These are phyloP conservation scores for Hydrochoerus hydrochaeris DNA, from an alignment of 2,113 vertebrate genomes.

Conservation along the genomic window DNA sequence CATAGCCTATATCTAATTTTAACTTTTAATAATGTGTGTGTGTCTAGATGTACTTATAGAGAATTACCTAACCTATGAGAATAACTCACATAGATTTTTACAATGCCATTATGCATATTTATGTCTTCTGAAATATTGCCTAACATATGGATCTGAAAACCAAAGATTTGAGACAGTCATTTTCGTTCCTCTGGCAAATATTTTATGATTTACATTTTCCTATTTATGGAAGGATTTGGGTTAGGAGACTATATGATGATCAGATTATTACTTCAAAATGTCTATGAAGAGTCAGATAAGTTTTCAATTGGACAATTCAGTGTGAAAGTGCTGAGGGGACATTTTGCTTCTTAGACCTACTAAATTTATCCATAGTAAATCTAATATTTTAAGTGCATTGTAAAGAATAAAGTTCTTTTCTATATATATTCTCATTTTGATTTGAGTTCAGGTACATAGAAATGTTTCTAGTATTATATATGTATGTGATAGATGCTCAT, in stretches of 20 bases:
- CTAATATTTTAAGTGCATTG: slow-evolving; percentile 35
- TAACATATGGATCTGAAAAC: slow-evolving; percentile 22
- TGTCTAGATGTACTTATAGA: not conserved
- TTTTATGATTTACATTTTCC: slow-evolving; percentile 67
- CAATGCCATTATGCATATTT: not conserved
- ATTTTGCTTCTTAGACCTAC: slow-evolving; percentile 34
- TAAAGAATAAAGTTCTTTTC: slow-evolving; percentile 45
- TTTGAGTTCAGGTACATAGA: slow-evolving; percentile 44
- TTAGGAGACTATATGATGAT: slow-evolving; percentile 18
- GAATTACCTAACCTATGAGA: not conserved
- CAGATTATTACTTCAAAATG: slow-evolving; percentile 25
- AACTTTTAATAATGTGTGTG: not conserved
- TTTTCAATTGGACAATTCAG: slow-evolving; percentile 18
- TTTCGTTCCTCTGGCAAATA: slow-evolving; percentile 60
- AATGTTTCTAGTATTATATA: slow-evolving; percentile 6
- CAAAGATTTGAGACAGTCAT: slow-evolving; percentile 48
- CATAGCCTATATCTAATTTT: slow-evolving; percentile 19
- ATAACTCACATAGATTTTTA: slow-evolving; percentile 24
- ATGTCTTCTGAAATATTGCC: slow-evolving; percentile 60
- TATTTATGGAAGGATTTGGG: slow-evolving; percentile 59
- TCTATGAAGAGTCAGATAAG: slow-evolving; percentile 34
- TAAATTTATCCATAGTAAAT: slow-evolving; percentile 55
- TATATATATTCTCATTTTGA: slow-evolving; percentile 66
- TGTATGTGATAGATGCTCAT: not conserved
- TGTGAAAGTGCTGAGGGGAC: not conserved